Conservation (phyloP, 2,113 vertebrate genomes). For the Camelus bactrianus region DNA sequence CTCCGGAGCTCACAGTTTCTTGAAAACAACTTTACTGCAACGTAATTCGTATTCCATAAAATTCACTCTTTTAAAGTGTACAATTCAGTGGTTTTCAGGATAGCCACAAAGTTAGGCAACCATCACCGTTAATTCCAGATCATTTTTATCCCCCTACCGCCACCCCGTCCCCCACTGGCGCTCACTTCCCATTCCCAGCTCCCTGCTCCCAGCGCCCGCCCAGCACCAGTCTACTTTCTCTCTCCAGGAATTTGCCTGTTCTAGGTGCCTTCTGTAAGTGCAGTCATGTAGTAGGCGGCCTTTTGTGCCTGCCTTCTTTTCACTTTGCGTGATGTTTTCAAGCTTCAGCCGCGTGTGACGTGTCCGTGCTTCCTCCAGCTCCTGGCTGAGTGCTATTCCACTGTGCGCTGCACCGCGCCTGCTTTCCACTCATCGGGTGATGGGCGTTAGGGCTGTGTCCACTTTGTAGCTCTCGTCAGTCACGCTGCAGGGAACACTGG, state of each 20-base stretch:
- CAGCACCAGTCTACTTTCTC: fast-evolving
- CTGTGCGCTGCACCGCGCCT: fast-evolving
- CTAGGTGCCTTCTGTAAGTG: fast-evolving
- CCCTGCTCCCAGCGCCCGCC: fast-evolving
- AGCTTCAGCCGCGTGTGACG: fast-evolving
- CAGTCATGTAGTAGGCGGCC: fast-evolving
- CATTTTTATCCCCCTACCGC: neutral
- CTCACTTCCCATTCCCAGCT: neutral
- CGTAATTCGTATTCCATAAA: too few species aligned
- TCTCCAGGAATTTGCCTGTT: fast-evolving
- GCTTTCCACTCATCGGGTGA: fast-evolving
- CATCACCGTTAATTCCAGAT: neutral
- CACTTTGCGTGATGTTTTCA: fast-evolving
- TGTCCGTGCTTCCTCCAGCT: fast-evolving
- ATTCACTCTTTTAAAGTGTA: neutral
- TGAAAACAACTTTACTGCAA: neutral
- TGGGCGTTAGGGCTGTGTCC: neutral
- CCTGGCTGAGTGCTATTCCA: fast-evolving
- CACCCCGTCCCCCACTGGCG: too few species aligned
- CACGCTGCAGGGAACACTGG: fast-evolving
- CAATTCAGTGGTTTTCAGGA: fast-evolving
- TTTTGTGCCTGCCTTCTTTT: neutral
- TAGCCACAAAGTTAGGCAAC: neutral
- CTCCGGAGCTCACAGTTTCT: neutral
- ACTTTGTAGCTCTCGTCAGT: fast-evolving